Base-by-base conservation (phyloP, 2,888 invertebrate genomes). In the Euphydryas editha region DNA sequence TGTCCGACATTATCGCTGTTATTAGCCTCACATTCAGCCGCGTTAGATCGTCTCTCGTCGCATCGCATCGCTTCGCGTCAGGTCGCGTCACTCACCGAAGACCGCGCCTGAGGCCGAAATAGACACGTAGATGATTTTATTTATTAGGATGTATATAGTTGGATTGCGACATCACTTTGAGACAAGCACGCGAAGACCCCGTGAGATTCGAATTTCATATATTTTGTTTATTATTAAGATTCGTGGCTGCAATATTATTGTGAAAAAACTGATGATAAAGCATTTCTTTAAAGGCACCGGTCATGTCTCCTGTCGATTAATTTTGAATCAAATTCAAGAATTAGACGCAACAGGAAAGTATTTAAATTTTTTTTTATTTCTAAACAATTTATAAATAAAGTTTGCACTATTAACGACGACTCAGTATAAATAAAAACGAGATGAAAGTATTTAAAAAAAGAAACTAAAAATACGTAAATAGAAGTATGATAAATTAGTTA, bases 401-500 rank as follows among this genome's bases (percentile, higher is more conserved):
- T 36, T 59, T 36, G 59, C 46, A 36, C 46, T 5, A 44, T 17
- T 10, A 44, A 36, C 57, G 57, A 47, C 18, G 47, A n/a, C 36
- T 54, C 36, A 21, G 21, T 36, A 13, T 17, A 36, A 30, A n/a
- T n/a, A n/a, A 30, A 36, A 49, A 15, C 8, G 24, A 51, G 15
- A 10, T 51, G 21, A 51, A 7, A 30, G 5, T 17, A 2, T 2
- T 24, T 51, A 30, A 57, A 62, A 57, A 21, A 30, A 10, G 24
- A 47, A 57, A 57, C 49, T n/a, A 42, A 51, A 13, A 15, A 24
- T 8, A 30, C 49, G 15, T 21, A n/a, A 59, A 17, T 64, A 59
- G 58, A 18, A 30, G 49, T 18, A 8, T 51, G 51, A 6, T 58
- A 58, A 57, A 58, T 49, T 57, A 47, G 49, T 58, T 17, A 17